A percentile compares a stretch with the other conserved stretches of the same genome.
These are phyloP conservation scores for Cantharis lateralis DNA, from an alignment of 2,888 invertebrate genomes.

Conservation along the genomic window DNA sequence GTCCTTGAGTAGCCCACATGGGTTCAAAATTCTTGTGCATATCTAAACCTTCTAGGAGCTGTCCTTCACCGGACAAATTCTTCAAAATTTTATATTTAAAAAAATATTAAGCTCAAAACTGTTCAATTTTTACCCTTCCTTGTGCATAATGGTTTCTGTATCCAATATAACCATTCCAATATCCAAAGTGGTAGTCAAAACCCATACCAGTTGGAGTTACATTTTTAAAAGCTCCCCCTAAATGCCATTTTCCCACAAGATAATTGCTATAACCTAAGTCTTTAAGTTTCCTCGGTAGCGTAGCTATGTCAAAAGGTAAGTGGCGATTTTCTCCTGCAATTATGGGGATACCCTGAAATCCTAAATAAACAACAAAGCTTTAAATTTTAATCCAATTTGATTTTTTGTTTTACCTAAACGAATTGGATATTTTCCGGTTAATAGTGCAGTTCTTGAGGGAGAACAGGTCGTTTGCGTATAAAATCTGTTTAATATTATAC, in stretches of 20 bases:
- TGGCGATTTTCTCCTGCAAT: conserved; percentile 71
- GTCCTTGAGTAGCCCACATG: conserved; percentile 61
- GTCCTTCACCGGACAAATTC: background rate
- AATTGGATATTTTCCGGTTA: conserved; percentile 88
- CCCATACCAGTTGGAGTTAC: conserved; percentile 74
- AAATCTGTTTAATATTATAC: conserved; percentile 81
- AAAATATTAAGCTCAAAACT: background rate
- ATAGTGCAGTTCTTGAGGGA: conserved; percentile 79
- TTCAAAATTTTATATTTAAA: background rate
- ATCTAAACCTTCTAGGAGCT: conserved; percentile 51
- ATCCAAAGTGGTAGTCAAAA: conserved; percentile 83
- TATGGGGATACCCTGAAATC: conserved; percentile 73
- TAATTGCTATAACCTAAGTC: conserved; percentile 72
- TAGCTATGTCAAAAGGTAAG: conserved; percentile 61
- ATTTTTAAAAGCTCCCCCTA: conserved; percentile 72
- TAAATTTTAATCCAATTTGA: background rate
- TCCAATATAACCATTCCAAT: conserved; percentile 79
- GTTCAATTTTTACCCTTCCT: background rate
- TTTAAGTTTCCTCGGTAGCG: conserved; percentile 65
- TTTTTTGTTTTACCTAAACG: conserved; percentile 65
- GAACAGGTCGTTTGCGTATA: conserved; percentile 87
- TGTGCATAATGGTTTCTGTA: conserved; percentile 63
- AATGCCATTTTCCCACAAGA: conserved; percentile 85
- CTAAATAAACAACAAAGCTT: conserved; percentile 48
- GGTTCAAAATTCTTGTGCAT: conserved; percentile 52